These are phyloP conservation scores for Notospermus geniculatus DNA, from an alignment of 1,140 invertebrate genomes.

Conservation along the genomic window DNA sequence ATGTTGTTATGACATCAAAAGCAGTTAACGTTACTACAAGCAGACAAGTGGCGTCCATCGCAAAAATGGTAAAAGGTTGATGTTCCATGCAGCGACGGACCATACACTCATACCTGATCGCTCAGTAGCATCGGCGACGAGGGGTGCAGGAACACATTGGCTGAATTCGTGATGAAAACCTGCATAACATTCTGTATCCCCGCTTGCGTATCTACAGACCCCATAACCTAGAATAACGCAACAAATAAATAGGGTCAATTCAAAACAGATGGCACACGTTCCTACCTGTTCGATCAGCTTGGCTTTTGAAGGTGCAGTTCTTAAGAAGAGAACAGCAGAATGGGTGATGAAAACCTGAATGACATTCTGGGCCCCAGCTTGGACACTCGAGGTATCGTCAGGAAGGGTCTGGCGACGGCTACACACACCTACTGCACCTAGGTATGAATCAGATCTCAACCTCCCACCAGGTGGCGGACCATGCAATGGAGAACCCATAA, in stretches of 20 bases:
- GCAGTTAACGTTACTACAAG: no score
- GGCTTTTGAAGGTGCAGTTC: no score
- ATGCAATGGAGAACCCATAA: no score
- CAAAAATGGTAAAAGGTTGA: no score
- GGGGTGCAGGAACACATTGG: constrained; percentile 75
- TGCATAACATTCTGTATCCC: constrained; percentile 81
- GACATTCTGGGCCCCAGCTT: constrained; percentile 71
- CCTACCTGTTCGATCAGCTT: background rate
- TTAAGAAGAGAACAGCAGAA: constrained; percentile 84
- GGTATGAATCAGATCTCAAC: background rate
- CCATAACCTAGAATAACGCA: constrained; percentile 7
- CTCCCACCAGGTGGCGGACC: no score
- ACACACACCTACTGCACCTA: background rate
- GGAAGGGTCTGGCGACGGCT: no score
- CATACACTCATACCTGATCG: constrained; percentile 58
- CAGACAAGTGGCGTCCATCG: no score
- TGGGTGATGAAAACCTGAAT: constrained; percentile 93
- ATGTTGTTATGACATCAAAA: constrained; percentile 10
- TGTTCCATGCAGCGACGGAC: no score
- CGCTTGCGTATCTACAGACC: constrained; percentile 32
- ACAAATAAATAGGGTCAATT: background rate
- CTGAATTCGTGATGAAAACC: constrained; percentile 91
- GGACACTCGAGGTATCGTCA: no score
- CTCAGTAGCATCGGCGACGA: constrained; percentile 62
- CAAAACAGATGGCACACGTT: constrained; percentile 14